Base-by-base conservation (phyloP, 2,888 invertebrate species). In the Callyntrura sp. region DNA sequence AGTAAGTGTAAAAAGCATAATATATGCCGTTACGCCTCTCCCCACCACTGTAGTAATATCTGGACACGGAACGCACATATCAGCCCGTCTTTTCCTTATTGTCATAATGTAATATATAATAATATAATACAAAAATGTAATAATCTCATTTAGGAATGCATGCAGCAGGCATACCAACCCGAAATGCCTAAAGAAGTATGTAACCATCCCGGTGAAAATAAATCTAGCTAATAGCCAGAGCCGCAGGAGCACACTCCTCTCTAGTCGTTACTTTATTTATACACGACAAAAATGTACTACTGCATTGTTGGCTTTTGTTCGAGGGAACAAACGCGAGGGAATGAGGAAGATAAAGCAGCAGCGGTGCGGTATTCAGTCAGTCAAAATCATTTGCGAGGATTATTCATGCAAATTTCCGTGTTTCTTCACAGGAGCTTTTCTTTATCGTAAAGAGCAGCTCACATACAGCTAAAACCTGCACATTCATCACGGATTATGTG, bases 181-280 rank as follows among this genome's bases (percentile, higher is more conserved):
- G n/a, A n/a, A n/a, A n/a, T n/a, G n/a, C n/a, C 35, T 65, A 65
- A 5, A 28, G 11, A 25, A 9, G 25, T 35, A n/a, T 35, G 17
- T 28, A 12, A 65, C 65, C 65, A 25, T 65, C 25, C 25, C 25
- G 4, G 20, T 11, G 55, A 28, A 65, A 79, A 76, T 85, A 85
- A 85, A 86, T 86, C 86, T 79, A 65, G 79, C 79, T 86, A 86
- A 86, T 86, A 86, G 86, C 79, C 20, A 4, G 86, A 86, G 51
- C 86, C 86, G 55, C 86, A 78, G 65, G 43, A 79, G 79, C 43
- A 51, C 51, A 83, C 48, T 11, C 62, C 25, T 25, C 25, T 25
- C 43, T 55, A 23, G 60, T 17, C 12, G 60, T 62, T 85, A 78
- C 85, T 78, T 85, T 78, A 78, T 85, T 85, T 78, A 85, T 85